These are phyloP conservation scores for Stramonita haemastoma DNA, from an alignment of 2,888 invertebrate genomes.

Conservation along the genomic window DNA sequence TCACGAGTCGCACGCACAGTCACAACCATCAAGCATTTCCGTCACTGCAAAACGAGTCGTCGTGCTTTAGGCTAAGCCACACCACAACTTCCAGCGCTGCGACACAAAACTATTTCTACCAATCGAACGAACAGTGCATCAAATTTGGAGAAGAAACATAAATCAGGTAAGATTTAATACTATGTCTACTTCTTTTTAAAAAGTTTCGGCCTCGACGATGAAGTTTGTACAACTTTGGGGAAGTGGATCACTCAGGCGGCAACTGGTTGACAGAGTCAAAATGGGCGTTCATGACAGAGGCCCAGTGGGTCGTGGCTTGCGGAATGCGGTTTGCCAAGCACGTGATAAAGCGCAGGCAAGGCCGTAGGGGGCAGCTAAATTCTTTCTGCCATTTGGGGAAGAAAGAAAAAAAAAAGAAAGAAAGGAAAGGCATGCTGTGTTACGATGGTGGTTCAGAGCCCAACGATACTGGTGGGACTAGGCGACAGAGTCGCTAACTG, in stretches of 20 bases:
- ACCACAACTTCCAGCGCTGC: background rate
- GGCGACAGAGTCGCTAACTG: background rate
- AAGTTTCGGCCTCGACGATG: background rate
- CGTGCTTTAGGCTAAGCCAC: background rate
- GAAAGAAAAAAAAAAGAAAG: background rate
- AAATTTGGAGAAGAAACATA: conserved; percentile 10
- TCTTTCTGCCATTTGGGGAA: background rate
- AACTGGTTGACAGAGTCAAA: background rate
- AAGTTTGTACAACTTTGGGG: conserved; percentile 17
- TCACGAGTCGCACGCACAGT: conserved; percentile 15
- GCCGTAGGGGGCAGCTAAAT: background rate
- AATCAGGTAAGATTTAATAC: conserved; percentile 20
- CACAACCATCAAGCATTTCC: conserved; percentile 20
- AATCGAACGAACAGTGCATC: background rate
- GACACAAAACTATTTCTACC: background rate
- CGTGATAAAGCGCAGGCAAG: conserved; percentile 4
- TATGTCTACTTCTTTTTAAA: background rate
- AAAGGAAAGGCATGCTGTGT: background rate
- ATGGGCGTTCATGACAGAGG: conserved; percentile 13
- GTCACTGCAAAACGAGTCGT: conserved; percentile 20
- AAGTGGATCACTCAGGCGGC: background rate
- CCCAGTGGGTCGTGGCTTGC: background rate
- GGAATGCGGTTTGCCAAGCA: conserved; percentile 12
- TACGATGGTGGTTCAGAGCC: background rate
- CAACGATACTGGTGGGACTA: background rate